These are phyloP conservation scores for Watsonalla binaria DNA, from an alignment of 2,888 invertebrate genomes.

Conservation along the genomic window DNA sequence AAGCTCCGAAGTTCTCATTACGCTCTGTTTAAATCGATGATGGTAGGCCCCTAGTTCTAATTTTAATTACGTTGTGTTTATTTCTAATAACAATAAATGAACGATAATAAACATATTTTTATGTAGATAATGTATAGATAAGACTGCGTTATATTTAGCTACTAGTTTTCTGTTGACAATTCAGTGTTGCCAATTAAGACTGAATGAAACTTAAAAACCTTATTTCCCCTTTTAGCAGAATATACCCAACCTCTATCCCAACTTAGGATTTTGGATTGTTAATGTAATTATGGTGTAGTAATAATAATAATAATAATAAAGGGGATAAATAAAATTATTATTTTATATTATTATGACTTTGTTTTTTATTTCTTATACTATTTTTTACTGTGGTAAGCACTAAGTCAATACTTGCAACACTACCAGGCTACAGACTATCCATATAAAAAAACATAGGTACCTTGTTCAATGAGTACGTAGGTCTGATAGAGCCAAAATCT, in stretches of 20 bases:
- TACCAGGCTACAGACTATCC: too few species aligned
- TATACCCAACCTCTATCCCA: constrained; percentile 57
- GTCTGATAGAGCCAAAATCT: too few species aligned
- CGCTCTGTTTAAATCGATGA: too few species aligned
- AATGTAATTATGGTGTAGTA: constrained; percentile 31
- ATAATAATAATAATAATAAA: constrained; percentile 38
- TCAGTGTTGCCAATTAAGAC: constrained; percentile 65
- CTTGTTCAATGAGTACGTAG: too few species aligned
- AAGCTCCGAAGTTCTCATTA: too few species aligned
- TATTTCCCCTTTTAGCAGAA: constrained; percentile 18
- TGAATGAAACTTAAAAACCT: constrained; percentile 32
- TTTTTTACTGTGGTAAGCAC: neutral
- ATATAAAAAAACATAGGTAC: too few species aligned
- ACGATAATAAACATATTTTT: constrained; percentile 17
- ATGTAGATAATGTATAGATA: constrained; percentile 36
- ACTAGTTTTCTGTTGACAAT: constrained; percentile 24
- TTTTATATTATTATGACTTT: constrained; percentile 24
- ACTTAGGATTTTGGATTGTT: constrained; percentile 50
- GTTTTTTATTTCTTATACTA: constrained; percentile 15
- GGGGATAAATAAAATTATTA: constrained; percentile 63
- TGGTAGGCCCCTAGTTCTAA: constrained; percentile 17
- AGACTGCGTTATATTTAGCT: constrained; percentile 32
- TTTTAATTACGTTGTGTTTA: constrained; percentile 17
- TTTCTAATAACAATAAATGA: constrained; percentile 13
- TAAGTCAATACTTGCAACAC: neutral